Conservation (phyloP, 2,113 vertebrate genomes). For the Pseudois nayaur region DNA sequence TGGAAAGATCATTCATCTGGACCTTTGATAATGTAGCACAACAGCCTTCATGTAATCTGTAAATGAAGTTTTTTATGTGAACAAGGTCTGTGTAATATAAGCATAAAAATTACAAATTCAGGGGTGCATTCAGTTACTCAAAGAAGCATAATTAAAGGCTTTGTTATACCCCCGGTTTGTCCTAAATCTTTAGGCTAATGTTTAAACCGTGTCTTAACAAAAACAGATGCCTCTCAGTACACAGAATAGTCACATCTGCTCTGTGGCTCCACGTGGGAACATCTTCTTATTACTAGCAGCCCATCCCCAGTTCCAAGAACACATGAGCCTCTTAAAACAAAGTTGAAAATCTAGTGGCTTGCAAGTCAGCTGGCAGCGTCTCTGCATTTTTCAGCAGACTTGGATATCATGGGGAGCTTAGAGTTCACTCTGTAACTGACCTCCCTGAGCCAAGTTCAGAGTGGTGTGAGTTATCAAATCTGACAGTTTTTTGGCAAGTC, state of each 20-base stretch:
- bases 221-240: conserved; percentile 73
- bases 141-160: not conserved
- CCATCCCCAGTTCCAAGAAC: conserved; percentile 80
- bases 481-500: conserved; percentile 81
- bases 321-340: conserved; percentile 81
- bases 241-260: conserved; percentile 64
- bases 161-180: not conserved
- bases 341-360: conserved; percentile 76
- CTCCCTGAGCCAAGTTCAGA: conserved; percentile 81
- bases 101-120: conserved; percentile 8
- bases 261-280: conserved; percentile 59
- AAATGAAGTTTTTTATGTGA: not conserved
- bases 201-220: conserved; percentile 63
- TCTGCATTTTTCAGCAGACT: conserved; percentile 80
- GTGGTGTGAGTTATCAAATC: conserved; percentile 84
- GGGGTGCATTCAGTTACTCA: conserved; percentile 35
- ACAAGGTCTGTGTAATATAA: conserved; percentile 1
- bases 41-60: not conserved
- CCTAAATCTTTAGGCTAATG: conserved; percentile 51
- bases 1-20: not conserved
- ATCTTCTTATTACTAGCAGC: conserved; percentile 64
- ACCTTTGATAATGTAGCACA: not conserved
- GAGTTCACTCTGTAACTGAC: conserved; percentile 79
- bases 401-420: conserved; percentile 75
- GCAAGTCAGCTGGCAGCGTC: conserved; percentile 78